Conservation (phyloP, 1,140 invertebrate species). For the Drosophila tsacasi region DNA sequence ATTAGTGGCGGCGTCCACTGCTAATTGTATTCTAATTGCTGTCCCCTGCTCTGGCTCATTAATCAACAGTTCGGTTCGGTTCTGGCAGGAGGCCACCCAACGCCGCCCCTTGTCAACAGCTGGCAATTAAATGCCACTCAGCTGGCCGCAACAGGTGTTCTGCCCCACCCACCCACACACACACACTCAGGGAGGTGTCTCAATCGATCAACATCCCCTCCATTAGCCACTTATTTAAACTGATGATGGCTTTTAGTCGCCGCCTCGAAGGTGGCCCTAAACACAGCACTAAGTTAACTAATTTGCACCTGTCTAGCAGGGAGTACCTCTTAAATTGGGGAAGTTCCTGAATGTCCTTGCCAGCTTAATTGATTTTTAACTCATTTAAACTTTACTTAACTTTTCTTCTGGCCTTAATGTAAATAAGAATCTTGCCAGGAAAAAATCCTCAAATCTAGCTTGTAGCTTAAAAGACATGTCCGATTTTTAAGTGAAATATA, state of each 20-base stretch:
- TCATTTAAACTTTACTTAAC: background rate
- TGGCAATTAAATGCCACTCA: constrained; percentile 73
- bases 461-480: background rate
- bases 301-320: background rate
- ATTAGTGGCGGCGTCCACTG: constrained; percentile 65
- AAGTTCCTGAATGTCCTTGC: background rate
- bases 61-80: constrained; percentile 49
- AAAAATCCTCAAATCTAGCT: no score
- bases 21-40: constrained; percentile 83
- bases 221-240: constrained; percentile 9
- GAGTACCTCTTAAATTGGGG: no score
- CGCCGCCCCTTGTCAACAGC: constrained; percentile 46
- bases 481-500: background rate
- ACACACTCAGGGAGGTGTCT: background rate
- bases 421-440: no score
- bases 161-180: constrained; percentile 2
- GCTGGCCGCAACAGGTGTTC: constrained; percentile 40
- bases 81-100: background rate
- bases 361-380: background rate
- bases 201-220: constrained; percentile 19
- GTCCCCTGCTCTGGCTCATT: constrained; percentile 60
- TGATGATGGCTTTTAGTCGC: background rate
- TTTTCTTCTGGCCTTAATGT: no score
- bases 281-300: background rate
- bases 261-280: background rate